Evolutionary conservation across 53 echinoderm and acorn worm genomes (phyloP), one percentile per base, ranked within the genome.

Genomic region (Stichopus horrens): DNA sequence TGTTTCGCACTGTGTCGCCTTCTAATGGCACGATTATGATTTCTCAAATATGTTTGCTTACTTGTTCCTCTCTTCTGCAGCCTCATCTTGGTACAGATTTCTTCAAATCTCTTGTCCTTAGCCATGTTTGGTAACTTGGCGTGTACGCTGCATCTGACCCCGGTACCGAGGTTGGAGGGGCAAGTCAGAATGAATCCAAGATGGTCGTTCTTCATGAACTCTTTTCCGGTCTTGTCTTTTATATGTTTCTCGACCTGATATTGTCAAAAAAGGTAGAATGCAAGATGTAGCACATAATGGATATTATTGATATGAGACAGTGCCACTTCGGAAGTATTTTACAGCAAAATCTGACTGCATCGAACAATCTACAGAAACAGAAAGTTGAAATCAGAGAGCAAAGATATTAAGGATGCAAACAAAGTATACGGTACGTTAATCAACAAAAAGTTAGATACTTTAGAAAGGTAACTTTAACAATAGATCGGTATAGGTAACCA

Each of bases 11-110:
- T 37, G 37, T 37, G 37, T 37, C 37, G 37, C 37, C 2, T 37
- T 37, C 2, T 37, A 37, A 37, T 37, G 37, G 37, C 37, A 37
- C 37, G 37, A 37, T 37, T 37, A 37, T 37, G 37, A 37, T 37
- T 37, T 37, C 37, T 37, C 37, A 37, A 37, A 37, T 37, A 37
- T 37, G 37, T 1, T 37, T 71, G 18, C 96, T 95, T 86, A 96
- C 96, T 93, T 81, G 98, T 95, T 60, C 98, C 98, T 77, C 98
- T 93, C 87, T 97, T 94, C 90, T 97, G 98, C 76, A 97, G 91
- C 18, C 98, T 77, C n/a, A 94, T 87, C 80, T 91, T 93, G 54
- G 86, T 92, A 89, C 95, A 95, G 83, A 97, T 96, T 74, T 90
- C 78, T 76, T 94, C 94, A 67, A 96, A 88, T 79, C 91, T 91